These are phyloP conservation scores for Siphamia tubifer DNA, from an alignment of 2,113 vertebrate species.

Conservation along the genomic window DNA sequence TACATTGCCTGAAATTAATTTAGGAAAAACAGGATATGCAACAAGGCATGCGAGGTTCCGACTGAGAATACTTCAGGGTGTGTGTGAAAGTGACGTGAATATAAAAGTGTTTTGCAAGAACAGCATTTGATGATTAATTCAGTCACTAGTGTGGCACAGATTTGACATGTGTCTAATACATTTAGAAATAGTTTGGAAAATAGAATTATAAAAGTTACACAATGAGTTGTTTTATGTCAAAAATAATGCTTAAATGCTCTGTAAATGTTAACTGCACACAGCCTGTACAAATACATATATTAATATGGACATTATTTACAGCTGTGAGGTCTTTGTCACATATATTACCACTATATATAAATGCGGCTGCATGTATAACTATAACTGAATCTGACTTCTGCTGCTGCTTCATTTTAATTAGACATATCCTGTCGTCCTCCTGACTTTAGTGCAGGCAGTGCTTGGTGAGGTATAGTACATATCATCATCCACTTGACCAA, in stretches of 20 bases:
- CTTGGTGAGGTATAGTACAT: neutral
- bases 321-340: neutral
- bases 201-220: slow-evolving; percentile 4
- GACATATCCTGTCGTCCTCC: neutral
- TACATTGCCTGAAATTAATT: slow-evolving; percentile 21
- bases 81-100: neutral
- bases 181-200: neutral
- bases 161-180: neutral
- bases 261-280: neutral
- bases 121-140: neutral
- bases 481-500: neutral
- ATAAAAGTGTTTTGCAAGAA: neutral
- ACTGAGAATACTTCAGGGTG: neutral
- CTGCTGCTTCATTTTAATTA: neutral
- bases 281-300: neutral
- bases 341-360: neutral
- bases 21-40: slow-evolving; percentile 12
- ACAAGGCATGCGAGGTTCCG: neutral
- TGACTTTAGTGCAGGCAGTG: neutral
- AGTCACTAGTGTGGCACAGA: neutral
- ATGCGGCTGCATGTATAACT: neutral
- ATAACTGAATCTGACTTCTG: neutral
- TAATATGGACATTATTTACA: neutral
- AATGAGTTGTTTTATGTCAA: neutral
- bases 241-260: neutral